Evolutionary conservation across 1,140 invertebrate genomes (phyloP), one percentile per base, ranked within the genome.

Genomic region (Calephelis virginiensis): DNA sequence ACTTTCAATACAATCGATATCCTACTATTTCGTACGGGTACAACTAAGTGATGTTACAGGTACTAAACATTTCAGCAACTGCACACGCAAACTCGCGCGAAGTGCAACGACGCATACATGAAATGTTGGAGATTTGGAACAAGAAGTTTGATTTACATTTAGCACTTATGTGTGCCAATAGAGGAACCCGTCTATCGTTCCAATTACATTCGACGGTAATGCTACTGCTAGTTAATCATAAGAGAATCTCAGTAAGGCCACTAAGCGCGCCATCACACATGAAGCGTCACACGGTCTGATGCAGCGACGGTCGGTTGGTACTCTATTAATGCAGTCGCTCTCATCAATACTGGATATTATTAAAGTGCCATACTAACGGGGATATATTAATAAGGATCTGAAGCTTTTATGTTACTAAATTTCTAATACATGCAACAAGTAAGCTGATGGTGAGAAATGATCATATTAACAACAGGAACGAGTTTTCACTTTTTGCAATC

Each of bases 61-160:
- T 59, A 37, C 28, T 59, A 80, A 64, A 70, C 63, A 68, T 83
- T 69, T 83, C 80, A 86, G 74, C 83, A 85, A 89, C 82, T 77
- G 82, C 85, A 87, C 82, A 87, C 86, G 85, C 86, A 89, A 89
- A 87, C 83, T 82, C 86, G 82, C 89, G 80, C 82, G 82, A 71
- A 76, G 76, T 81, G 69, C 82, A 77, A 84, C 85, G 82, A 83
- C 83, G 83, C 81, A 86, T 85, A 85, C 82, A 86, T 83, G 80
- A 86, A 87, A 81, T 82, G 82, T 86, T 84, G 86, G 88, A 91
- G 89, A 91, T 91, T 91, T 91, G 89, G 89, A 91, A 91, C 89
- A 91, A 90, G 89, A 91, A 91, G 89, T 90, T 89, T 89, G 80
- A 86, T 49, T 74, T 89, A 85, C 75, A 84, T 79, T 85, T 81